phyloP scores from a whole-genome alignment of 2,797 vertebrate genomes.

The Poeciliopsis infans region DNA sequence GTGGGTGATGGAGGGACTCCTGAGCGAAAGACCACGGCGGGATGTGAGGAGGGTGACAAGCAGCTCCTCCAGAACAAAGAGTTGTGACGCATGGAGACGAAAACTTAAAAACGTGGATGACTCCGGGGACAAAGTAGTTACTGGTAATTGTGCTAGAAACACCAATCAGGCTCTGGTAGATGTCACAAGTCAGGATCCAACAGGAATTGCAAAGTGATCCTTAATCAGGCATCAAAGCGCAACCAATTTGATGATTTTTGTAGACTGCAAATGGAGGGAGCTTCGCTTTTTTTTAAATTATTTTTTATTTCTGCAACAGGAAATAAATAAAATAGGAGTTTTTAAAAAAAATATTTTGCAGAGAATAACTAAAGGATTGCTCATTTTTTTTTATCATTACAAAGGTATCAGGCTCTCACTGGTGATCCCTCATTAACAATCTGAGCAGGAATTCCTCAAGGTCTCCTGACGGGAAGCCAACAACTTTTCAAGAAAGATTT shows the following conservation, averaged over 20 bases:
- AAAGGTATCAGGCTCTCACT: not conserved
- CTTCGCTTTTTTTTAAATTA: fast-evolving
- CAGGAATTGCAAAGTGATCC: not conserved
- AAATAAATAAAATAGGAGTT: not conserved
- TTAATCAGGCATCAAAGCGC: not conserved
- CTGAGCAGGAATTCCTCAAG: not conserved
- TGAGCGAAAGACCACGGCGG: conserved; percentile 16
- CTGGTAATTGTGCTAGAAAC: not conserved
- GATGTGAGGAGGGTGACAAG: conserved; percentile 28
- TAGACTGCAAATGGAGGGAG: not conserved
- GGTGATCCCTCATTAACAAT: not conserved
- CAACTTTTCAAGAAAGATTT: not conserved
- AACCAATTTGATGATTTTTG: not conserved
- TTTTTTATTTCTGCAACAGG: not conserved
- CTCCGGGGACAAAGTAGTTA: not conserved
- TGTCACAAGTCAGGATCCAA: not conserved
- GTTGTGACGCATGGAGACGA: not conserved
- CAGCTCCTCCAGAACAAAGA: conserved; percentile 27
- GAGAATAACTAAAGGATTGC: not conserved
- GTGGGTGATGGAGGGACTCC: conserved; percentile 34
- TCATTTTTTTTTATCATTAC: not conserved
- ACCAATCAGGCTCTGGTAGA: not conserved
- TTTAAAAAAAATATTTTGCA: not conserved
- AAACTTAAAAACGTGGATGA: not conserved
- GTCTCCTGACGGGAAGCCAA: not conserved